These are phyloP conservation scores for Argyrosomus regius DNA, from an alignment of 2,797 vertebrate species.

Conservation along the genomic window DNA sequence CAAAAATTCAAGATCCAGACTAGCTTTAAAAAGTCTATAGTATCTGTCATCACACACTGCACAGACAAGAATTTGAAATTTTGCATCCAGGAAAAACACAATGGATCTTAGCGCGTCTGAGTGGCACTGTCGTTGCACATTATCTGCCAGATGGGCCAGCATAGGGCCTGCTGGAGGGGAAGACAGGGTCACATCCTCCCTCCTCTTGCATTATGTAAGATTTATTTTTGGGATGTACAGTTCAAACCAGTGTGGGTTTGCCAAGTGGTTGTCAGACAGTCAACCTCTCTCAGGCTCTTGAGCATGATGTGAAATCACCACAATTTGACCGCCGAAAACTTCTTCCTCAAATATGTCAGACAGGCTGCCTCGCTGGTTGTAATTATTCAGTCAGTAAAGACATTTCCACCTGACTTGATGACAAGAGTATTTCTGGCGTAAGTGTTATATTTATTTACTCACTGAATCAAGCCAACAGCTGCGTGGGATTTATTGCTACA, in stretches of 20 bases:
- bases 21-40: background rate
- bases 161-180: constrained; percentile 73
- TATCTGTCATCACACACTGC: background rate
- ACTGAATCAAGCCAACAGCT: constrained; percentile 51
- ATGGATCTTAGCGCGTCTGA: constrained; percentile 46
- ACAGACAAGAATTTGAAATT: constrained; percentile 5
- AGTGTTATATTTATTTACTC: constrained; percentile 42
- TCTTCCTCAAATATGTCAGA: constrained; percentile 42
- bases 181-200: constrained; percentile 73
- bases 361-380: constrained; percentile 29
- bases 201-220: constrained; percentile 75
- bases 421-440: constrained; percentile 34
- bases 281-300: constrained; percentile 53
- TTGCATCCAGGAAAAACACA: constrained; percentile 48
- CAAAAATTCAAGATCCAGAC: background rate
- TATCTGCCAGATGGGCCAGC: constrained; percentile 75
- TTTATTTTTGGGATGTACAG: constrained; percentile 81
- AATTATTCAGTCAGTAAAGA: constrained; percentile 35
- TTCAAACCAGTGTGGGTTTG: constrained; percentile 70
- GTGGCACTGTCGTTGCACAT: constrained; percentile 55
- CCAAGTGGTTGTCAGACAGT: constrained; percentile 70
- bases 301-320: constrained; percentile 55
- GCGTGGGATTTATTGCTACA: constrained; percentile 41
- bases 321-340: constrained; percentile 51
- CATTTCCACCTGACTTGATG: constrained; percentile 41